These are phyloP conservation scores for Petrophora chlorosata DNA, from an alignment of 2,888 invertebrate species.

Conservation along the genomic window DNA sequence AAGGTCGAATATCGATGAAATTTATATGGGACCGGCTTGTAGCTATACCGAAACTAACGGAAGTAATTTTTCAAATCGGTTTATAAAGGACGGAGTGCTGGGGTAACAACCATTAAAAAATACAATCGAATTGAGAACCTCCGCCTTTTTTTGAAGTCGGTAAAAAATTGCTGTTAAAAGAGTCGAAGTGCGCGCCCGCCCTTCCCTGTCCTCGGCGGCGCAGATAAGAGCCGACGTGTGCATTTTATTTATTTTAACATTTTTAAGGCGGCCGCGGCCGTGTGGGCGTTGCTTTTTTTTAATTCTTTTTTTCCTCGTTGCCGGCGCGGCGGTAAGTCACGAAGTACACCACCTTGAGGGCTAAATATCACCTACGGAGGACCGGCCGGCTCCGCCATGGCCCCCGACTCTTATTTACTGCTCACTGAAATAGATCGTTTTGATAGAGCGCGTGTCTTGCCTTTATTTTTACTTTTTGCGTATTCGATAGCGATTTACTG, in stretches of 20 bases:
- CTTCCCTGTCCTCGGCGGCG: constrained; percentile 66
- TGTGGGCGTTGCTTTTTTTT: constrained; percentile 50
- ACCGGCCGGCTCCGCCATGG: constrained; percentile 38
- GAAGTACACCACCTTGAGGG: constrained; percentile 78
- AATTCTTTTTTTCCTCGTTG: constrained; percentile 58
- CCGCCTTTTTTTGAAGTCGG: too few species aligned
- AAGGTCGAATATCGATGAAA: too few species aligned
- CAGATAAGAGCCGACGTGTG: constrained; percentile 79
- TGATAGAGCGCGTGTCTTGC: constrained; percentile 9
- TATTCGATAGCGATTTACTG: too few species aligned
- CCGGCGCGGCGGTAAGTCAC: constrained; percentile 79
- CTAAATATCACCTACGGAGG: constrained; percentile 76
- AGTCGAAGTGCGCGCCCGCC: constrained; percentile 52
- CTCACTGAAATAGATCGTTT: constrained; percentile 42
- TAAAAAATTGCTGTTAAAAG: not conserved
- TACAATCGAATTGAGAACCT: too few species aligned
- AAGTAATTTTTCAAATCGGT: too few species aligned
- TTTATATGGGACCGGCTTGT: too few species aligned
- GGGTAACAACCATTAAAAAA: too few species aligned
- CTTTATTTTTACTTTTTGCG: constrained; percentile 1
- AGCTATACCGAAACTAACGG: too few species aligned
- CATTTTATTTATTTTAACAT: constrained; percentile 84
- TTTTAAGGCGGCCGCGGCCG: constrained; percentile 72
- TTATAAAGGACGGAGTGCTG: too few species aligned
- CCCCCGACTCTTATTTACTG: constrained; percentile 55